phyloP scores from a whole-genome alignment of 2,113 vertebrate genomes.

The Chauna torquata region DNA sequence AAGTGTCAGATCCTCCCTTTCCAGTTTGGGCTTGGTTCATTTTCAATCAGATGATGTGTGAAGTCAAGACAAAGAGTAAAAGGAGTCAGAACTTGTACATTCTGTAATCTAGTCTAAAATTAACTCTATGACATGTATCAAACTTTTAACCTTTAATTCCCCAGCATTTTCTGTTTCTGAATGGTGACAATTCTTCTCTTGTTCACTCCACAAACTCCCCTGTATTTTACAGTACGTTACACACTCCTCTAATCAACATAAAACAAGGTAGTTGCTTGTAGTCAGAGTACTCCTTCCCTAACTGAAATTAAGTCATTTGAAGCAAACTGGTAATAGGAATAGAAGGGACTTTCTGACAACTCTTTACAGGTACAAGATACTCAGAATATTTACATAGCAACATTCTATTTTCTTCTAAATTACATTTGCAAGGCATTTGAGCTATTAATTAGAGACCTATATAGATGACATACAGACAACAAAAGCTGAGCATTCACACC shows the following conservation, averaged over 20 bases:
- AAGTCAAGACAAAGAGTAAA: neutral
- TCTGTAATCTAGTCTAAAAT: neutral
- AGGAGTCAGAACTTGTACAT: neutral
- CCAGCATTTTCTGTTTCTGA: neutral
- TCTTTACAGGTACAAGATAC: neutral
- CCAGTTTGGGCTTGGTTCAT: neutral
- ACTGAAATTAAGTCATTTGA: neutral
- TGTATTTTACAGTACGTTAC: neutral
- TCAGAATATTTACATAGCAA: neutral
- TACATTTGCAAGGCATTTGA: neutral
- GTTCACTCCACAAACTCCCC: neutral
- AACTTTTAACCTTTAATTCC: neutral
- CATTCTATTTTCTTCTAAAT: neutral
- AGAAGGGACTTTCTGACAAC: neutral
- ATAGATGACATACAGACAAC: rapidly evolving
- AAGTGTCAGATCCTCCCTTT: neutral
- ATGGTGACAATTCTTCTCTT: neutral
- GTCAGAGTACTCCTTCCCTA: neutral
- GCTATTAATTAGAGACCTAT: neutral
- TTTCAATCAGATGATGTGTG: neutral
- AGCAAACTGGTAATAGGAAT: neutral
- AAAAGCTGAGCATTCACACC: neutral
- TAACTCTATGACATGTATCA: neutral
- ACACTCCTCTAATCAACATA: neutral
- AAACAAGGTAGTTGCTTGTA: neutral